Evolutionary conservation across 1,140 invertebrate genomes (phyloP).

Genomic region (Halesus radiatus): DNA sequence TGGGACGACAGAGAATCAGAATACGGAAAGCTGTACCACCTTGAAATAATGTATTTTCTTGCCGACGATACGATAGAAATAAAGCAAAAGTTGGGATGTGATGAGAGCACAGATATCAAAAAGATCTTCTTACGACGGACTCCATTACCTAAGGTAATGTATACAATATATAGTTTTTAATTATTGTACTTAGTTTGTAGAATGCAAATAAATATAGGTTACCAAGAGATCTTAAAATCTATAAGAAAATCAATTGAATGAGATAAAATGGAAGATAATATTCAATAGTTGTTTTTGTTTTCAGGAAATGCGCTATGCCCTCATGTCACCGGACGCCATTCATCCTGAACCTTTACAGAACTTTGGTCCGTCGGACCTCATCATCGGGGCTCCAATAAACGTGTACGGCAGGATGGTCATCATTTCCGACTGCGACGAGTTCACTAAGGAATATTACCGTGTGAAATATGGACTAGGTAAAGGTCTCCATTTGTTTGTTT

Average conservation of each 20-base stretch:
- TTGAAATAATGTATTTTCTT: conserved; percentile 87
- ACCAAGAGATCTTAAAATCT: too few species aligned
- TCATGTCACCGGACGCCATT: conserved; percentile 65
- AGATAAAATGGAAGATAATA: too few species aligned
- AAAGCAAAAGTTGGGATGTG: conserved; percentile 79
- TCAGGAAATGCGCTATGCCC: conserved; percentile 63
- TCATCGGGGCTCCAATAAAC: conserved; percentile 84
- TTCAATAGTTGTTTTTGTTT: too few species aligned
- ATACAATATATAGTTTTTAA: too few species aligned
- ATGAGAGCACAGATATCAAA: conserved; percentile 79
- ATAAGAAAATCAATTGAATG: too few species aligned
- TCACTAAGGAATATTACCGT: conserved; percentile 90
- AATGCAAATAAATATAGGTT: too few species aligned
- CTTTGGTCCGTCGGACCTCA: conserved; percentile 75
- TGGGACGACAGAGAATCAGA: conserved; percentile 89
- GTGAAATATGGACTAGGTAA: conserved; percentile 70
- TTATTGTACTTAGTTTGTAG: too few species aligned
- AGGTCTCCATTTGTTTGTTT: neutral
- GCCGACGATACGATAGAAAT: conserved; percentile 92
- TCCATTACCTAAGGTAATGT: conserved; percentile 85
- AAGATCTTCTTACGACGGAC: conserved; percentile 80
- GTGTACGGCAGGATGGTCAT: conserved; percentile 86
- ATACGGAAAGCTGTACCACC: conserved; percentile 80
- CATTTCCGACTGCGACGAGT: conserved; percentile 87
- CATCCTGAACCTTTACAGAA: conserved; percentile 57